Conservation (phyloP, 2,797 vertebrate species). For the Peromyscus attwateri region DNA sequence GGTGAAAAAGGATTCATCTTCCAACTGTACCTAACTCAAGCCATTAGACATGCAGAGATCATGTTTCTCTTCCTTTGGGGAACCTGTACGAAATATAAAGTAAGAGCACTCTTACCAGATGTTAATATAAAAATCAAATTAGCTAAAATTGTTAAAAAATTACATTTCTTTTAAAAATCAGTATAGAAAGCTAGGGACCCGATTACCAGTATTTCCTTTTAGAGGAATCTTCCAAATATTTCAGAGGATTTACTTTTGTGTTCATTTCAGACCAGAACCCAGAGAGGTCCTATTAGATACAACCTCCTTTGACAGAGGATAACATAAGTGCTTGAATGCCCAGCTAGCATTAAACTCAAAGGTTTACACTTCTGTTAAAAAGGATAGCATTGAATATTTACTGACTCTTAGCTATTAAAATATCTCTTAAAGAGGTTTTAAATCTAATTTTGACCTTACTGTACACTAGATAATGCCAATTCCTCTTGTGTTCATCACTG, state of each 20-base stretch:
- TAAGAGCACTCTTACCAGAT: constrained; percentile 9
- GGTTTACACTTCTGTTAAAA: constrained; percentile 21
- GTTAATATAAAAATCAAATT: constrained; percentile 47
- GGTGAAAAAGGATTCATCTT: constrained; percentile 33
- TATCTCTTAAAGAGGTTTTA: background rate
- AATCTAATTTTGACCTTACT: constrained; percentile 42
- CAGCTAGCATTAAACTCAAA: background rate
- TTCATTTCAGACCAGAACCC: background rate
- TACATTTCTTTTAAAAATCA: constrained; percentile 3
- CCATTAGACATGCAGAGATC: background rate
- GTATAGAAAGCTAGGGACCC: background rate
- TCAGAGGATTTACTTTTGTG: background rate
- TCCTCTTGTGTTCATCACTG: background rate
- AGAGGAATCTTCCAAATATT: constrained; percentile 6
- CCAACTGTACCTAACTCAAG: background rate
- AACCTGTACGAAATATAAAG: constrained; percentile 11
- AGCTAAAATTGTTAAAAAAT: constrained; percentile 13
- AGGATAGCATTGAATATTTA: background rate
- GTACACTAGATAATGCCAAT: background rate
- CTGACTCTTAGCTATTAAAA: constrained; percentile 27
- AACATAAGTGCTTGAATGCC: background rate
- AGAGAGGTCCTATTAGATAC: background rate
- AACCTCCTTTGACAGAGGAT: background rate
- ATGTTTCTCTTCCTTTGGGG: background rate
- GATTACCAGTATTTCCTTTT: background rate